Conservation (phyloP, 2,888 invertebrate species). For the Callimorpha dominula region DNA sequence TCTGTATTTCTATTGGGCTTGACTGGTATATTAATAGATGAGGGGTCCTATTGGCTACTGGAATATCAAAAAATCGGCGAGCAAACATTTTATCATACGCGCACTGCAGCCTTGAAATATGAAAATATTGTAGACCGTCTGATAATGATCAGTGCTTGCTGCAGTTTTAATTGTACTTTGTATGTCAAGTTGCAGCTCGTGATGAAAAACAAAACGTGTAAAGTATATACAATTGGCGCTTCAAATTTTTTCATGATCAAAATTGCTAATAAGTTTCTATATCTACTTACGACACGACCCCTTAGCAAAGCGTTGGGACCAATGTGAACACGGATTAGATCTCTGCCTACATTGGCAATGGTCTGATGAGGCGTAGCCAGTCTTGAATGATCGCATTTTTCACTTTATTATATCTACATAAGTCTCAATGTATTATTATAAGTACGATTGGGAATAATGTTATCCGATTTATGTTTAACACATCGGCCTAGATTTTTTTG, state of each 20-base stretch:
- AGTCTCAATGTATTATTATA: constrained; percentile 45
- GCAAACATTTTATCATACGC: constrained; percentile 15
- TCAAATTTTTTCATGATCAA: constrained; percentile 20
- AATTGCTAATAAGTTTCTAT: constrained; percentile 23
- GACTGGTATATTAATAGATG: constrained; percentile 56
- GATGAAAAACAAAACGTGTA: not conserved
- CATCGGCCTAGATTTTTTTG: constrained; percentile 49
- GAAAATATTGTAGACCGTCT: not conserved
- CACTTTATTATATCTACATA: constrained; percentile 31
- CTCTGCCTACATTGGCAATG: constrained; percentile 45
- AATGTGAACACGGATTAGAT: constrained; percentile 66
- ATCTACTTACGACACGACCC: constrained; percentile 55
- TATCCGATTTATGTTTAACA: constrained; percentile 52
- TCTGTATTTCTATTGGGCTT: constrained; percentile 54
- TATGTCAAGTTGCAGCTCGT: constrained; percentile 10
- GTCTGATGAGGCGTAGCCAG: constrained; percentile 44
- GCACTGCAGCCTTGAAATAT: constrained; percentile 15
- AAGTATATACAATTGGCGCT: constrained; percentile 12
- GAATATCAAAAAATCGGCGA: constrained; percentile 32
- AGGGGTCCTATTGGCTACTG: constrained; percentile 52
- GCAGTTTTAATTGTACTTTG: constrained; percentile 5
- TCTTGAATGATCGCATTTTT: constrained; percentile 33
- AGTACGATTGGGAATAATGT: constrained; percentile 66
- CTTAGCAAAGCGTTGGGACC: constrained; percentile 80
- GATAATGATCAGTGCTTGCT: constrained; percentile 18